Evolutionary conservation across 2,888 invertebrate species (phyloP).

Genomic region (Quadriops clusia): DNA sequence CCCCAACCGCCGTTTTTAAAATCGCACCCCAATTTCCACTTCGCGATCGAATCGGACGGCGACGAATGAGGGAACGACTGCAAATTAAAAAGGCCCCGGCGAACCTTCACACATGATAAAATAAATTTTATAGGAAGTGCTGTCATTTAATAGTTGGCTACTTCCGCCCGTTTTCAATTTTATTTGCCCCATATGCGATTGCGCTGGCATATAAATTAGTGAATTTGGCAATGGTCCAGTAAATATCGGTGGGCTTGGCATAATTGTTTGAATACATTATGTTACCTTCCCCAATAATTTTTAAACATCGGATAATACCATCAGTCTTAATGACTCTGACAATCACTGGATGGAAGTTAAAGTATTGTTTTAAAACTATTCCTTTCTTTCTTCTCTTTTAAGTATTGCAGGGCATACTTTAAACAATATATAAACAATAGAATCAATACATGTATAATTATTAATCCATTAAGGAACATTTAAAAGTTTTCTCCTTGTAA

Average conservation of each 20-base stretch:
- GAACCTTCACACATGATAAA: slow-evolving; percentile 11
- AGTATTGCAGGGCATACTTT: too few relatives aligned
- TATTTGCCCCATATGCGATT: slow-evolving; percentile 12
- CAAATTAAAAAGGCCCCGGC: neutral
- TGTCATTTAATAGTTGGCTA: slow-evolving; percentile 12
- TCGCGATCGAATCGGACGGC: neutral
- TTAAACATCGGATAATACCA: too few relatives aligned
- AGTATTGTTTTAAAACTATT: too few relatives aligned
- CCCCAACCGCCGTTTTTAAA: slow-evolving; percentile 1
- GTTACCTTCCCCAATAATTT: too few relatives aligned
- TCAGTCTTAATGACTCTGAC: too few relatives aligned
- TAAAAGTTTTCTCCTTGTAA: too few relatives aligned
- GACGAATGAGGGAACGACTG: neutral
- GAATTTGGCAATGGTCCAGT: slow-evolving; percentile 14
- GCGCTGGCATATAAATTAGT: slow-evolving; percentile 13
- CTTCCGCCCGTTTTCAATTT: slow-evolving; percentile 12
- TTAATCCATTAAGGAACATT: too few relatives aligned
- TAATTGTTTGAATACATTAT: too few relatives aligned
- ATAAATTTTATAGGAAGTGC: slow-evolving; percentile 15
- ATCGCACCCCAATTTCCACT: neutral
- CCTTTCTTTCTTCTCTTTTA: too few relatives aligned
- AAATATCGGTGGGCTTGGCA: slow-evolving; percentile 8
- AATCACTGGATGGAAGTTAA: too few relatives aligned
- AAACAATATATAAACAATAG: too few relatives aligned
- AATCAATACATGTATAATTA: too few relatives aligned